Percentiles rank a stretch among this genome's conserved stretches.
phyloP scores from a whole-genome alignment of 2,888 invertebrate species.

The Timema cristinae region DNA sequence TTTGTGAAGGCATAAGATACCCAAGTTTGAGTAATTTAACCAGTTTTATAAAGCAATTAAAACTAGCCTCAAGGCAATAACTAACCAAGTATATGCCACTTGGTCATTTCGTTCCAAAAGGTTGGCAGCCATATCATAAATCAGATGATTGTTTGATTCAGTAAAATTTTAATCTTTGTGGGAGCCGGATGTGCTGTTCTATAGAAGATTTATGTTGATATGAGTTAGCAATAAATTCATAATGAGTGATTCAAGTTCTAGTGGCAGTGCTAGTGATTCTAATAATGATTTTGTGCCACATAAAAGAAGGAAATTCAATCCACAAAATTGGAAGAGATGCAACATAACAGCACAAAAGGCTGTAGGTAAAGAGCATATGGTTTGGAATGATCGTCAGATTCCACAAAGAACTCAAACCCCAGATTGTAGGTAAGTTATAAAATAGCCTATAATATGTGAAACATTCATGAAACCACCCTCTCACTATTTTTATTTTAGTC shows the following conservation, averaged over 20 bases:
- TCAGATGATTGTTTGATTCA: neutral
- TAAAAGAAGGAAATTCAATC: neutral
- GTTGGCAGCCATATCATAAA: neutral
- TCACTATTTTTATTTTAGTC: too few species aligned
- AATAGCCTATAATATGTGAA: too few species aligned
- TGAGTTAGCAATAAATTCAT: too few species aligned
- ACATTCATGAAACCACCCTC: too few species aligned
- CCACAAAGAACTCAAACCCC: neutral
- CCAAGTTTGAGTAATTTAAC: neutral
- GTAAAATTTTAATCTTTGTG: neutral
- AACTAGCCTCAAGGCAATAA: slow-evolving; percentile 8
- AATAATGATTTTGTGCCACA: neutral
- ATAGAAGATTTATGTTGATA: too few species aligned
- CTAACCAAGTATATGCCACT: neutral
- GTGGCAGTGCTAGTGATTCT: neutral
- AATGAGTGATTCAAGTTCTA: neutral
- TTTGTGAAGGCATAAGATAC: slow-evolving; percentile 9
- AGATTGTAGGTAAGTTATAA: neutral
- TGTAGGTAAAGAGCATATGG: neutral
- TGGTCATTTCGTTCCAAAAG: neutral
- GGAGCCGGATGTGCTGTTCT: neutral
- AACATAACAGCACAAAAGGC: neutral
- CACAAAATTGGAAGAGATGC: neutral
- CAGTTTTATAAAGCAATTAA: neutral
- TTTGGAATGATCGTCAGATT: neutral